These are phyloP conservation scores for Epizoanthus illoricatus DNA, from an alignment of 92 coral and sea anemone genomes.

Conservation along the genomic window DNA sequence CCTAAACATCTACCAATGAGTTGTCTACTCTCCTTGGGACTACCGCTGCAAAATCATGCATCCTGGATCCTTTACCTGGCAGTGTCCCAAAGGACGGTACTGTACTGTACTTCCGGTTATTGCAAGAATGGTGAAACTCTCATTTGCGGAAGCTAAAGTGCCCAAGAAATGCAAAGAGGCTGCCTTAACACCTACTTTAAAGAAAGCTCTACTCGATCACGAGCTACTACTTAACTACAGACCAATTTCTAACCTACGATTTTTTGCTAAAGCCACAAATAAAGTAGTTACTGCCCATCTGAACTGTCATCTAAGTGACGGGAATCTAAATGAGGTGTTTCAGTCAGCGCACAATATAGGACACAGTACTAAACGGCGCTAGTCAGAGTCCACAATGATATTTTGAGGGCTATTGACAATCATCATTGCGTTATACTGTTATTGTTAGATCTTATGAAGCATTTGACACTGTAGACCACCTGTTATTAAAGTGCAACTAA, in stretches of 20 bases:
- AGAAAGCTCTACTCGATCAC: slow-evolving; percentile 44
- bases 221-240: slow-evolving; percentile 40
- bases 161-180: slow-evolving; percentile 36
- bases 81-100: slow-evolving; percentile 38
- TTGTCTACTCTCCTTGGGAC: slow-evolving; percentile 16
- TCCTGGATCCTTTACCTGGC: slow-evolving; percentile 49
- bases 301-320: neutral
- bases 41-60: slow-evolving; percentile 38
- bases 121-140: slow-evolving; percentile 41
- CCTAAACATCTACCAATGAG: slow-evolving; percentile 8
- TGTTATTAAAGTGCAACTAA: no score
- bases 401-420: no score
- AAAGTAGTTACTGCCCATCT: slow-evolving; percentile 42
- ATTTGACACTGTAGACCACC: no score
- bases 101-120: slow-evolving; percentile 41
- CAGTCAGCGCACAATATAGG: no score
- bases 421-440: no score
- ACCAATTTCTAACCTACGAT: slow-evolving; percentile 45
- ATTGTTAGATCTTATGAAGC: no score
- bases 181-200: slow-evolving; percentile 21
- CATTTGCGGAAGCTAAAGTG: slow-evolving; percentile 44
- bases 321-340: no score
- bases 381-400: no score
- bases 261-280: slow-evolving; percentile 52
- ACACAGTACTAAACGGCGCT: no score